Percentiles rank a stretch among this genome's conserved stretches.
Conservation (phyloP, 2,797 vertebrate species). For the Urocyon cinereoargenteus region DNA sequence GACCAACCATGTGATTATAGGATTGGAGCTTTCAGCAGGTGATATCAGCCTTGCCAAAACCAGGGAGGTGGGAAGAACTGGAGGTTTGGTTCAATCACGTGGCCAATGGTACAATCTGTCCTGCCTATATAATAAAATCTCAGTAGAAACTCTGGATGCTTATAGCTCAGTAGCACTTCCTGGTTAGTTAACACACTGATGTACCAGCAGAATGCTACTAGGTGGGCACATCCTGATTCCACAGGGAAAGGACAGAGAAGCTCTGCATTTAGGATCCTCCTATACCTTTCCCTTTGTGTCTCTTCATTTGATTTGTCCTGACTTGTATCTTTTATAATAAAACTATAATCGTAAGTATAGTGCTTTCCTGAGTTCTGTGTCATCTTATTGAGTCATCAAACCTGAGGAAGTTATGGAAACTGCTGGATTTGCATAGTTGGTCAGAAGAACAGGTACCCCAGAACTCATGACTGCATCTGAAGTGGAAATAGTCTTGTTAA, state of each 20-base stretch:
- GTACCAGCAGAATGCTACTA: not conserved
- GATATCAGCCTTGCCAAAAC: not conserved
- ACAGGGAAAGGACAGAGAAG: not conserved
- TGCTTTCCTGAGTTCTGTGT: not conserved
- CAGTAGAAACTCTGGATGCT: not conserved
- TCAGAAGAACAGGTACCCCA: not conserved
- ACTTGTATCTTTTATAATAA: not conserved
- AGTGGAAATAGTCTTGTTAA: not conserved
- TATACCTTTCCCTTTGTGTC: not conserved
- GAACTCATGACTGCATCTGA: not conserved
- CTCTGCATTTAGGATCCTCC: not conserved
- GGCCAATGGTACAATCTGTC: not conserved
- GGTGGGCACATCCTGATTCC: not conserved
- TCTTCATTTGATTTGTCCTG: not conserved
- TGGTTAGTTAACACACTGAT: no score
- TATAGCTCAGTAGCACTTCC: not conserved
- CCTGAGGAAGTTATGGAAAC: not conserved
- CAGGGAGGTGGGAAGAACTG: not conserved
- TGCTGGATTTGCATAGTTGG: not conserved
- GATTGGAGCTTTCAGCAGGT: not conserved
- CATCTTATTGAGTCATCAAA: not conserved
- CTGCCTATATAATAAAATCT: not conserved
- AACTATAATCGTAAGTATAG: not conserved
- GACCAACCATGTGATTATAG: not conserved
- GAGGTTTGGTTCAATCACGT: not conserved